Base-by-base conservation (phyloP, 2,888 invertebrate genomes). In the Eubasilissa splendida region DNA sequence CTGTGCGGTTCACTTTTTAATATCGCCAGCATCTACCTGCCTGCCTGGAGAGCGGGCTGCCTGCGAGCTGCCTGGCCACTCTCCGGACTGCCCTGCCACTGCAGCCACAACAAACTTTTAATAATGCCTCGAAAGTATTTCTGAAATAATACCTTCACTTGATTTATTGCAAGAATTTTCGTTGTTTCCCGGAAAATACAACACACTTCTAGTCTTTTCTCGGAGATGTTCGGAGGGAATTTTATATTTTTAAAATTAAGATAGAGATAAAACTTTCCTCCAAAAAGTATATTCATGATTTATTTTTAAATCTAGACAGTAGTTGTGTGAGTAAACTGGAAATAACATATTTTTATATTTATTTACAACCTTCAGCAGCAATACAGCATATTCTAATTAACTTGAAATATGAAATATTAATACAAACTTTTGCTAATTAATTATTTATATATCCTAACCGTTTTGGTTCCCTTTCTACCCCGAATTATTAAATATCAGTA, bases 101-200 rank as follows among this genome's bases (percentile, higher is more conserved):
- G 76, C 76, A 68, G 22, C 52, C 68, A 52, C 68, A 14, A 76
- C 53, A 56, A 63, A 60, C 66, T 65, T 76, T 76, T 76, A 76
- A 76, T 76, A 76, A 76, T 59, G 66, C 65, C 53, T n/a, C 33
- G 66, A 31, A 66, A 66, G 56, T 66, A 76, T 76, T 76, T 76
- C 54, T n/a, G 54, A 76, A 76, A 76, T 42, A 42, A 42, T 76
- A 56, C 65, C 56, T 66, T 76, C n/a, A 56, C 65, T 58, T 76
- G 66, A 76, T 76, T 76, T 65, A 76, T 54, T 22, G 56, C 56
- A 66, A 76, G 56, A 66, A 76, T 76, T 76, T 76, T 70, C 56
- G 31, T 66, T 65, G 33, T 68, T 14, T 68, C 50, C 9, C 11
- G 52, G 52, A 68, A 14, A 52, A 50, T 42, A 50, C 50, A 52